Conservation (phyloP, 1,140 invertebrate genomes). For the Alviniconcha marisindica region DNA sequence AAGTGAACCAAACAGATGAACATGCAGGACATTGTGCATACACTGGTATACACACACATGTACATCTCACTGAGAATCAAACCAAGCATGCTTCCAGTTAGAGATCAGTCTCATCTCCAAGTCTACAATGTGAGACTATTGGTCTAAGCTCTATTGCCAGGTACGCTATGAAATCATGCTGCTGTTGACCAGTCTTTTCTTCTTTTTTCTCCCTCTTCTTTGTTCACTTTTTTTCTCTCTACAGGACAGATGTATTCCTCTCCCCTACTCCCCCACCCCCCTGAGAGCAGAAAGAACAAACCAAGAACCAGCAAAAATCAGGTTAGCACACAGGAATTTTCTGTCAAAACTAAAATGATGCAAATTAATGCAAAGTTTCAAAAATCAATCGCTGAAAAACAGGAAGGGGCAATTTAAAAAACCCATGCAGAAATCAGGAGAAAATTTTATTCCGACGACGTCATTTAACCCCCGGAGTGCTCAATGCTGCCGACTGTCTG, state of each 20-base stretch:
- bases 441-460: not conserved
- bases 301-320: not conserved
- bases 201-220: too few species aligned
- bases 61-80: not conserved
- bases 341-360: not conserved
- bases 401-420: constrained; percentile 8
- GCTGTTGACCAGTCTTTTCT: too few species aligned
- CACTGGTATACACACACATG: not conserved
- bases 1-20: too few species aligned
- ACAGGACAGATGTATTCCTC: too few species aligned
- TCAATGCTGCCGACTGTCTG: too few species aligned
- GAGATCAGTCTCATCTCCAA: constrained; percentile 27
- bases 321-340: constrained; percentile 21
- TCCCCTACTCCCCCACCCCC: too few species aligned
- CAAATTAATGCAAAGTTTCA: not conserved
- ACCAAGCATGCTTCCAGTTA: not conserved
- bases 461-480: constrained; percentile 31
- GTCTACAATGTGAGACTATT: not conserved
- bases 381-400: not conserved
- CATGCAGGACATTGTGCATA: too few species aligned
- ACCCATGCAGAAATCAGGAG: constrained; percentile 31
- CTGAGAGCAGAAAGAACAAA: too few species aligned
- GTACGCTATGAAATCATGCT: not conserved
- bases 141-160: not conserved
- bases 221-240: too few species aligned